Conservation (phyloP, 2,113 vertebrate genomes). For the Phalacrocorax aristotelis region DNA sequence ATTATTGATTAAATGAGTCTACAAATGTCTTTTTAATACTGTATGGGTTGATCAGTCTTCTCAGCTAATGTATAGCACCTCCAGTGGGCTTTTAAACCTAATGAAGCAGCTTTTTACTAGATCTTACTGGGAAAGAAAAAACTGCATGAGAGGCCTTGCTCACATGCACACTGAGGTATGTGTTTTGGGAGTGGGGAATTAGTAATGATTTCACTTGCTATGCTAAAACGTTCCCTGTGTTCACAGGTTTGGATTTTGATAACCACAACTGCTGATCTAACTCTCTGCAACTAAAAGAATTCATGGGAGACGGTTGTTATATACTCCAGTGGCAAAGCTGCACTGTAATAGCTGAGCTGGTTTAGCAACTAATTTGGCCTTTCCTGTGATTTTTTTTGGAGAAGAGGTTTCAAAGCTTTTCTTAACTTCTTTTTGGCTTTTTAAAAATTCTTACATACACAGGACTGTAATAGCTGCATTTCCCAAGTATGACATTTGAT, state of each 20-base stretch:
- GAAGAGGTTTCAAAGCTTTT: not conserved
- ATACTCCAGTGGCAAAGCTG: not conserved
- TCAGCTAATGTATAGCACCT: constrained; percentile 31
- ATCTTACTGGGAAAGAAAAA: not conserved
- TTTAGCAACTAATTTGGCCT: not conserved
- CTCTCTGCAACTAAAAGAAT: not conserved
- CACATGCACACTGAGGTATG: rapidly evolving
- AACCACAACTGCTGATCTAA: not conserved
- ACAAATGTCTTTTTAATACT: constrained; percentile 67
- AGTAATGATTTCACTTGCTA: not conserved
- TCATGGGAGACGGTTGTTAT: not conserved
- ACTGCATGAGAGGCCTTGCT: not conserved
- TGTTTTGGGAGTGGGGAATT: not conserved
- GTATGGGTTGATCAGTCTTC: constrained; percentile 59
- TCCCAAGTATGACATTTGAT: not conserved
- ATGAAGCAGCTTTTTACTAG: constrained; percentile 28
- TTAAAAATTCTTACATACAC: not conserved
- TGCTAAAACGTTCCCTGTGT: constrained; percentile 2
- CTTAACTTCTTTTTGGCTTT: not conserved
- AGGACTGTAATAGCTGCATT: not conserved
- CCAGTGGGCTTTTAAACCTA: constrained; percentile 45
- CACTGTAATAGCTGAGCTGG: not conserved
- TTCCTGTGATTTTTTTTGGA: not conserved
- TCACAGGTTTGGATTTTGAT: not conserved
- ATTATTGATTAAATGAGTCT: constrained; percentile 70